Evolutionary conservation across 2,113 vertebrate genomes (phyloP).

Genomic region (Eclectus roratus): DNA sequence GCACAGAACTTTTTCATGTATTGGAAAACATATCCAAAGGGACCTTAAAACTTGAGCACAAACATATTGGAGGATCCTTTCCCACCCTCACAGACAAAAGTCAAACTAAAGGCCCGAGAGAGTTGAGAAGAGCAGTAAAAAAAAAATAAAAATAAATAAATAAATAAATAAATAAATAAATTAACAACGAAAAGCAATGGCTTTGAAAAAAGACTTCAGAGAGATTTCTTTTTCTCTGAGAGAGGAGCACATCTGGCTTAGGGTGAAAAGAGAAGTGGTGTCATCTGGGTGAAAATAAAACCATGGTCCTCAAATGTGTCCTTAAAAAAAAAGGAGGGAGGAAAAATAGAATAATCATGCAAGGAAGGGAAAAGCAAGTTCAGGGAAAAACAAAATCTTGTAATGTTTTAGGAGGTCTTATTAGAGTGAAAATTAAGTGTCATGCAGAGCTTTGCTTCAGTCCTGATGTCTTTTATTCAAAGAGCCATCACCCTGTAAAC

Average conservation of each 20-base stretch:
- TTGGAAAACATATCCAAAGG: neutral
- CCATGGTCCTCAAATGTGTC: slow-evolving; percentile 64
- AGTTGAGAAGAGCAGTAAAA: neutral
- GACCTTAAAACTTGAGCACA: neutral
- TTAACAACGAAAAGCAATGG: slow-evolving; percentile 67
- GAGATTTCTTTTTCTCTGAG: slow-evolving; percentile 71
- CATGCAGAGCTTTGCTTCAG: slow-evolving; percentile 72
- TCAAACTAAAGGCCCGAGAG: neutral
- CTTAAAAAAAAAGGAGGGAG: slow-evolving; percentile 7
- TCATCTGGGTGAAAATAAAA: slow-evolving; percentile 72
- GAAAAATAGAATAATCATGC: neutral
- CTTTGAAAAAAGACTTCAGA: slow-evolving; percentile 79
- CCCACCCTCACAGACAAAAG: neutral
- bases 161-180: neutral
- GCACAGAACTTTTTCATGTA: neutral
- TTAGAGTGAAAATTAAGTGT: slow-evolving; percentile 81
- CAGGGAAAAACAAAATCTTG: slow-evolving; percentile 67
- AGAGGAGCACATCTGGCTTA: slow-evolving; percentile 75
- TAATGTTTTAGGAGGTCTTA: slow-evolving; percentile 80
- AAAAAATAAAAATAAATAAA: neutral
- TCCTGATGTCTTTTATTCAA: slow-evolving; percentile 79
- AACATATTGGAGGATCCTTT: neutral
- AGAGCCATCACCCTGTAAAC: slow-evolving; percentile 82
- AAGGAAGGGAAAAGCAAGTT: slow-evolving; percentile 60
- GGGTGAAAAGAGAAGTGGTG: slow-evolving; percentile 74